Percentiles rank a stretch among this genome's conserved stretches.
phyloP scores from a whole-genome alignment of 2,888 invertebrate species.

The Cepaea hortensis region DNA sequence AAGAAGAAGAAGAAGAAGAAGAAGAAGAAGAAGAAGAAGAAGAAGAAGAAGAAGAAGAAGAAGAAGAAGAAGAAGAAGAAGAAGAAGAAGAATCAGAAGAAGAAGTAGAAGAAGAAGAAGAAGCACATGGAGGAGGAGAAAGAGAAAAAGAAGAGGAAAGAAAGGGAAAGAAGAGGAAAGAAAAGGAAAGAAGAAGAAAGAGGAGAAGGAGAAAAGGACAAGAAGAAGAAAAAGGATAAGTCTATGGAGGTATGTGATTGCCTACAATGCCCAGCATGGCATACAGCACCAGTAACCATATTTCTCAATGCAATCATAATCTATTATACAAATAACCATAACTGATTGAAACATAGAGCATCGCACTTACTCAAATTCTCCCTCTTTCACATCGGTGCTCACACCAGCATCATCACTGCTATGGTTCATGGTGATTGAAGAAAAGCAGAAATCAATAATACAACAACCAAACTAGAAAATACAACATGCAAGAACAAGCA shows the following conservation, averaged over 20 bases:
- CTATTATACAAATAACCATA: too few species aligned
- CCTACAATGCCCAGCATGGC: too few species aligned
- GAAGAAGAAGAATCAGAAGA: neutral
- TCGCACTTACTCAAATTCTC: slow-evolving; percentile 40
- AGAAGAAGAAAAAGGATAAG: neutral
- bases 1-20: neutral
- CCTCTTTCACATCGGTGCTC: slow-evolving; percentile 21
- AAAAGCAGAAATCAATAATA: neutral
- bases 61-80: neutral
- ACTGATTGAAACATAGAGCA: neutral
- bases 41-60: neutral
- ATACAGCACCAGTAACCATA: too few species aligned
- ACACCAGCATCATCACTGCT: slow-evolving; percentile 27
- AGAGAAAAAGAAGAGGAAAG: neutral
- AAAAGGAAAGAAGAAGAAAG: neutral
- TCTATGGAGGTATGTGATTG: neutral
- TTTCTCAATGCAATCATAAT: too few species aligned
- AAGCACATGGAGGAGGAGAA: neutral
- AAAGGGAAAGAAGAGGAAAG: neutral
- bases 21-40: neutral
- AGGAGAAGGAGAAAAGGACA: neutral
- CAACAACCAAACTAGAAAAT: neutral
- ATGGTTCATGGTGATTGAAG: neutral
- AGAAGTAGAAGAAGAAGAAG: neutral
- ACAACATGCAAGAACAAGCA: slow-evolving; percentile 10